phyloP scores from a whole-genome alignment of 2,113 vertebrate species.

The Proteles cristata region DNA sequence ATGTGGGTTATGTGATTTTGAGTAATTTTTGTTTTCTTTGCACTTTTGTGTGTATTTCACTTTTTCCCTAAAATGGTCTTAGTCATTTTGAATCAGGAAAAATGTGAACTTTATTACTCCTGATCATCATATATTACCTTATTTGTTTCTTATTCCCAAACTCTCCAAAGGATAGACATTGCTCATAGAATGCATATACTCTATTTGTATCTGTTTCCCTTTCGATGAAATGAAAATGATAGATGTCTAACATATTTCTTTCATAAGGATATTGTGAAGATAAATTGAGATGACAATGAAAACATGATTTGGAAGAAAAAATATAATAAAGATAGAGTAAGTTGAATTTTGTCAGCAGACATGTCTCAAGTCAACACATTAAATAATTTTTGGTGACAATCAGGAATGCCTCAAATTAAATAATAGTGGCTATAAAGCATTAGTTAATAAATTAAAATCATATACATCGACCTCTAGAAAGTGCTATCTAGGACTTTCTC shows the following conservation, averaged over 20 bases:
- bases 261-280: background rate
- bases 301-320: slow-evolving; percentile 39
- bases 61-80: background rate
- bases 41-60: background rate
- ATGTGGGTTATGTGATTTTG: background rate
- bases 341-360: background rate
- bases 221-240: background rate
- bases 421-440: background rate
- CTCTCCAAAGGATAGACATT: background rate
- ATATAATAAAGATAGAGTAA: slow-evolving; percentile 44
- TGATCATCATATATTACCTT: background rate
- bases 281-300: slow-evolving; percentile 55
- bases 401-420: background rate
- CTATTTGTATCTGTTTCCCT: background rate
- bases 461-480: background rate
- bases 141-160: slow-evolving; percentile 30
- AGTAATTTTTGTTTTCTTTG: background rate
- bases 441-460: background rate
- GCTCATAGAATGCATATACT: background rate
- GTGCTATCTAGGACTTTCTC: background rate
- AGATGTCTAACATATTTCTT: slow-evolving; percentile 4
- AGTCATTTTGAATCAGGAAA: slow-evolving; percentile 36
- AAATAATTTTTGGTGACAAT: slow-evolving; percentile 16
- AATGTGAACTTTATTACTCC: background rate
- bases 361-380: slow-evolving; percentile 34